These are phyloP conservation scores for Helostoma temminkii DNA, from an alignment of 2,797 vertebrate genomes.

Conservation along the genomic window DNA sequence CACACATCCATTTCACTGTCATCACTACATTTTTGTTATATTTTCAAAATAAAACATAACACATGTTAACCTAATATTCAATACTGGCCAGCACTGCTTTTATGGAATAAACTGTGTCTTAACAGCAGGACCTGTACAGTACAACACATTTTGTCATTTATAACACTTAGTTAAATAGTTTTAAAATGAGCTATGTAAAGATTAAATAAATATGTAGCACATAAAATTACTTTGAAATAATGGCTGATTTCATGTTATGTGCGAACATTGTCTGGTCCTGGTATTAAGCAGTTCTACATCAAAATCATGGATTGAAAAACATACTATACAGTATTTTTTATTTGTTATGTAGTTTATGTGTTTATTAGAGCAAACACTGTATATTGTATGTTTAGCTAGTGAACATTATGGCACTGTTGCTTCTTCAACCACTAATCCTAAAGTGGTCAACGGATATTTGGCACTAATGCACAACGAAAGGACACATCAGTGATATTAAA, in stretches of 20 bases:
- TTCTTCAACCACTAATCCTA: background rate
- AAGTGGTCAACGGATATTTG: background rate
- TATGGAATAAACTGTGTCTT: slow-evolving; percentile 5
- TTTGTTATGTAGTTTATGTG: slow-evolving; percentile 6
- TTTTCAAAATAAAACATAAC: slow-evolving; percentile 65
- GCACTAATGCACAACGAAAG: slow-evolving; percentile 9
- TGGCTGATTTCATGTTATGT: background rate
- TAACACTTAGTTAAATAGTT: background rate
- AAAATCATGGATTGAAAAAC: no score
- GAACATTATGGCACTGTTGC: slow-evolving; percentile 18
- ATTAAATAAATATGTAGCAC: slow-evolving; percentile 32
- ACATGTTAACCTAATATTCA: slow-evolving; percentile 48
- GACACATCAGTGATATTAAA: background rate
- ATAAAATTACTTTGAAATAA: slow-evolving; percentile 21
- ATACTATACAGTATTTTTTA: background rate
- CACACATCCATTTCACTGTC: slow-evolving; percentile 24
- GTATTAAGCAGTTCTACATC: slow-evolving; percentile 1
- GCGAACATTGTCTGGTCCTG: slow-evolving; percentile 31
- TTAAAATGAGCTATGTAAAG: background rate
- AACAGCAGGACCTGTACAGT: slow-evolving; percentile 16
- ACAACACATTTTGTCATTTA: slow-evolving; percentile 13
- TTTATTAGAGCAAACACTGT: background rate
- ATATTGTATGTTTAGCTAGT: background rate
- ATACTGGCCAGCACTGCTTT: slow-evolving; percentile 24
- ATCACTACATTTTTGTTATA: slow-evolving; percentile 43